Evolutionary conservation across 2,888 invertebrate species (phyloP), one percentile per base, ranked within the genome.

Genomic region (Empis livida): DNA sequence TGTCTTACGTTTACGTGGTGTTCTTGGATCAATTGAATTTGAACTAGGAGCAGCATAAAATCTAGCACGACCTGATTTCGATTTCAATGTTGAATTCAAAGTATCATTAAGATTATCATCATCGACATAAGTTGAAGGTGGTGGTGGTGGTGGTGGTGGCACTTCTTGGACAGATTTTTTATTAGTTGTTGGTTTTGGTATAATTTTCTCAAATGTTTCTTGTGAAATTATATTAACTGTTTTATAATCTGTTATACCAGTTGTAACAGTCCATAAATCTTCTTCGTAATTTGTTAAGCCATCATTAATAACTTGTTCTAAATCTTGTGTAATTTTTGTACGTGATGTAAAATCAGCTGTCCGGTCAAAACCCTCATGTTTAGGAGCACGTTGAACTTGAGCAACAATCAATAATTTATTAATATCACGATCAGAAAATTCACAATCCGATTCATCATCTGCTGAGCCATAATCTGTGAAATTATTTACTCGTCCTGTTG

Each of bases 241-340:
- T 64, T 88, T 84, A 71, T 87, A 87, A 56, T 77, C 80, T 20
- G 70, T 65, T 14, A 71, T 68, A 40, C 73, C 71, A 58, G 75
- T 74, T 63, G 75, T 60, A 43, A 62, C 78, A 14, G 75, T 82
- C 91, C 91, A 90, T 46, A 97, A 70, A 62, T 95, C 94, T 63
- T 95, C 92, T 70, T 99, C 97, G 59, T 97, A 99, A 59, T 91
- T 88, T 62, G 80, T 83, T 16, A 99, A 76, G n/a, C 97, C 97
- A 67, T 97, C 94, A 57, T 95, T 94, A 57, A 99, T 99, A 40
- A 90, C 86, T 72, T 93, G 87, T 57, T 88, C 93, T 57, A 96
- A 73, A 62, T 96, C 94, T 69, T 94, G 90, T 10, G 89, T 86
- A 72, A 96, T 92, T 77, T 95, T 95, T 38, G 91, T 88, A 53